Percentiles rank a stretch among this genome's conserved stretches.
Evolutionary conservation across 2,113 vertebrate genomes (phyloP).

Genomic region (Recurvirostra avosetta): DNA sequence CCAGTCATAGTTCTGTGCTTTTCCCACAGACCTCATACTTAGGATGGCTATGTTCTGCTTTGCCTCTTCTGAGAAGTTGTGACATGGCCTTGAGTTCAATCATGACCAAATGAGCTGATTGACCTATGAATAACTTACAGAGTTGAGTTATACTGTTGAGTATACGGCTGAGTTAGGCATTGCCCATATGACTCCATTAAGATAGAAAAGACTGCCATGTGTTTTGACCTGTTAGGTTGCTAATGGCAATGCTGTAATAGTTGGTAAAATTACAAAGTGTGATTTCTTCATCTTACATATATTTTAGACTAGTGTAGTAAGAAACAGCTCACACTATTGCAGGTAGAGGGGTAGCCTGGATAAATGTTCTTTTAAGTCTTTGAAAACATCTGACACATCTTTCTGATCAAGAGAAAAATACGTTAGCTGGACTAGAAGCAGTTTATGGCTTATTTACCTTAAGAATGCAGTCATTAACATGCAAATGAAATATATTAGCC

Average conservation of each 20-base stretch:
- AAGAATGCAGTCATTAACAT: neutral
- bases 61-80: neutral
- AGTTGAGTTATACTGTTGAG: neutral
- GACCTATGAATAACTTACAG: neutral
- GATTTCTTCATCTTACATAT: neutral
- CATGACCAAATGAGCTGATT: neutral
- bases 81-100: neutral
- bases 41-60: neutral
- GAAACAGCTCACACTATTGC: neutral
- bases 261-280: neutral
- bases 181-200: neutral
- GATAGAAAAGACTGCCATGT: neutral
- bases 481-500: neutral
- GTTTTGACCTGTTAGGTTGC: neutral
- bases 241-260: neutral
- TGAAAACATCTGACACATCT: neutral
- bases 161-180: neutral
- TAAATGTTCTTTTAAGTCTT: neutral
- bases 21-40: neutral
- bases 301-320: neutral
- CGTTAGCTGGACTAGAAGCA: neutral
- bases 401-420: neutral
- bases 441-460: neutral
- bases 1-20: neutral
- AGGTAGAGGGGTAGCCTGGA: neutral